These are phyloP conservation scores for Arctia plantaginis DNA, from an alignment of 2,888 invertebrate genomes.

Conservation along the genomic window DNA sequence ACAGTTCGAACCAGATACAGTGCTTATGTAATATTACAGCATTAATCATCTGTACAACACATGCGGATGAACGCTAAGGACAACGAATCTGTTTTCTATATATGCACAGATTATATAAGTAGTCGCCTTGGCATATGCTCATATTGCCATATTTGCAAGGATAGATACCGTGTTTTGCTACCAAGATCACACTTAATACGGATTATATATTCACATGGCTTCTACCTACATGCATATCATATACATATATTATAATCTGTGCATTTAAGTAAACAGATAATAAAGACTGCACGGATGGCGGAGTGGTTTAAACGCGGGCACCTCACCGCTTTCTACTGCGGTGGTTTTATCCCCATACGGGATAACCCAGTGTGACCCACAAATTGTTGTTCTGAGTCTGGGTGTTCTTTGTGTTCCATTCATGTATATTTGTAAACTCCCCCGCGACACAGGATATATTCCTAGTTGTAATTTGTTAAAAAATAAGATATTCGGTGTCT, in stretches of 20 bases:
- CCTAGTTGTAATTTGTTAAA: too few relatives aligned
- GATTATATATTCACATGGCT: neutral
- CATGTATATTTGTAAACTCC: too few relatives aligned
- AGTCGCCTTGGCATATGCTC: neutral
- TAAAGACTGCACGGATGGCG: too few relatives aligned
- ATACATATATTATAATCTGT: neutral
- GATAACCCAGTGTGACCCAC: too few relatives aligned
- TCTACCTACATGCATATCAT: neutral
- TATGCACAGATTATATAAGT: neutral
- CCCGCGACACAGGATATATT: too few relatives aligned
- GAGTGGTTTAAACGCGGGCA: too few relatives aligned
- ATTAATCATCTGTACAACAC: neutral
- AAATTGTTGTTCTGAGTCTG: too few relatives aligned
- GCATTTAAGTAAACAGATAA: neutral
- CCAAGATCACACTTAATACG: neutral
- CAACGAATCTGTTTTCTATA: slow-evolving; percentile 3
- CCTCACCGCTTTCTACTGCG: too few relatives aligned
- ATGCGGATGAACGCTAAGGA: neutral
- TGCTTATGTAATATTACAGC: neutral
- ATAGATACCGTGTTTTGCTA: neutral
- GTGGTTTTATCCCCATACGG: too few relatives aligned
- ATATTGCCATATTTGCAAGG: neutral
- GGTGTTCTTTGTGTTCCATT: too few relatives aligned
- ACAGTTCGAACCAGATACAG: neutral
- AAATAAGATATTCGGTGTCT: too few relatives aligned